A percentile compares a stretch with the other conserved stretches of the same genome.
Evolutionary conservation across 2,113 vertebrate genomes (phyloP).

Genomic region (Xiphorhynchus elegans): DNA sequence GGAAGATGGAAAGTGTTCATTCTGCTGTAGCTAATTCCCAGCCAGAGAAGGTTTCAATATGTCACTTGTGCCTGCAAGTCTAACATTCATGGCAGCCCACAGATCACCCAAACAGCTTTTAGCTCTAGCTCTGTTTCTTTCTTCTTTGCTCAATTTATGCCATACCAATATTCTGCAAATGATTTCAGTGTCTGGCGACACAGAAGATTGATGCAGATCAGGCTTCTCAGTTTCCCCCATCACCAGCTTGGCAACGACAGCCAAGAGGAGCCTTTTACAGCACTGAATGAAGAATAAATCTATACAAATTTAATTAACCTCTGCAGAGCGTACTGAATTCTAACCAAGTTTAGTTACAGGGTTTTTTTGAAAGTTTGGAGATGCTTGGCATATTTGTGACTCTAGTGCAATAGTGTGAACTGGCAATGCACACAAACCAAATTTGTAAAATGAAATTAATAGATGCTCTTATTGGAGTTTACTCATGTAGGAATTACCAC

Average conservation of each 20-base stretch:
- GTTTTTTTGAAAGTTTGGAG: constrained; percentile 58
- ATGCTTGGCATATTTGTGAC: constrained; percentile 42
- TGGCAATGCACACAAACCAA: neutral
- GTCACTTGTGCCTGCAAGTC: neutral
- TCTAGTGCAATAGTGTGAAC: neutral
- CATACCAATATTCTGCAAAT: neutral
- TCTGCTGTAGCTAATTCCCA: neutral
- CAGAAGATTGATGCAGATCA: constrained; percentile 42
- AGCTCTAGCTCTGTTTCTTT: neutral
- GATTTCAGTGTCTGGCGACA: constrained; percentile 14
- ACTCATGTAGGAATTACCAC: neutral
- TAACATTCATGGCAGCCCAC: neutral
- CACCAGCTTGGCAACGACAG: constrained; percentile 43
- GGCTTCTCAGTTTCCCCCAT: constrained; percentile 59
- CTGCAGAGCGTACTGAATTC: constrained; percentile 56
- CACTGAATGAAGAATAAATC: constrained; percentile 66
- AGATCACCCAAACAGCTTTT: constrained; percentile 9
- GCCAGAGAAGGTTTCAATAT: neutral
- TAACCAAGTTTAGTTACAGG: constrained; percentile 61
- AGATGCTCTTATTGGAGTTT: neutral
- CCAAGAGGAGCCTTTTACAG: constrained; percentile 56
- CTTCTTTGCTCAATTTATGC: neutral
- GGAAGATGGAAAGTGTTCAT: neutral
- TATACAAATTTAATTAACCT: constrained; percentile 78
- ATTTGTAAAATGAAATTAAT: neutral